Percentiles rank a stretch among this genome's conserved stretches.
phyloP scores from a whole-genome alignment of 2,797 vertebrate genomes.

The Momotus momota region DNA sequence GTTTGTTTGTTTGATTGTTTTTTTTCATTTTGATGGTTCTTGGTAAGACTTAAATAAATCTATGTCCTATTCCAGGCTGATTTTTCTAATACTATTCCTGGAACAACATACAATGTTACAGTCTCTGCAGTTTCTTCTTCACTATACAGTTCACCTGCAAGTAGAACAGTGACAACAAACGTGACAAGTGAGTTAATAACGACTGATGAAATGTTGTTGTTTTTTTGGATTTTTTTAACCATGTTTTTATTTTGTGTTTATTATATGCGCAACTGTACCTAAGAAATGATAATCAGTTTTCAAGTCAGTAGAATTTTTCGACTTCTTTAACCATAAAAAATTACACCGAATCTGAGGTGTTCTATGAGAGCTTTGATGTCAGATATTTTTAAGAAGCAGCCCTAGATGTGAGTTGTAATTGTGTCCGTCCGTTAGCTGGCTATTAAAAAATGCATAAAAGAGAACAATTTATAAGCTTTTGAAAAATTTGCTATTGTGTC shows the following conservation, averaged over 20 bases:
- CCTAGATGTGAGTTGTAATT: not conserved
- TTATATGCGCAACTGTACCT: not conserved
- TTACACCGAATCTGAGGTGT: not conserved
- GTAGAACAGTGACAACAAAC: constrained; percentile 87
- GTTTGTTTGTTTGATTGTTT: not conserved
- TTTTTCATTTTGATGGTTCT: not conserved
- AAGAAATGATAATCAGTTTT: not conserved
- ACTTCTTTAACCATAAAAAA: not conserved
- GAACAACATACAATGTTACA: constrained; percentile 83
- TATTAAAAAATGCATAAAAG: not conserved
- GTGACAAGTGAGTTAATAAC: constrained; percentile 85
- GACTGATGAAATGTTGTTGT: not conserved
- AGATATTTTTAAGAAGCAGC: not conserved
- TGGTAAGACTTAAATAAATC: not conserved
- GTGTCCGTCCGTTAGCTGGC: not conserved
- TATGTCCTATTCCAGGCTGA: constrained; percentile 81
- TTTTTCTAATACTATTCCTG: constrained; percentile 82
- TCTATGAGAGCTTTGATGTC: not conserved
- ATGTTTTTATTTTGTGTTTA: not conserved
- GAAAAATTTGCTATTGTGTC: not conserved
- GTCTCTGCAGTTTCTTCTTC: constrained; percentile 87
- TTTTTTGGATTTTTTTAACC: not conserved
- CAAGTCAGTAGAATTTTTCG: not conserved
- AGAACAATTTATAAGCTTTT: not conserved
- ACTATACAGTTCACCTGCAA: constrained; percentile 86